phyloP scores from a whole-genome alignment of 1,140 invertebrate genomes.

The Drosophila nasuta region DNA sequence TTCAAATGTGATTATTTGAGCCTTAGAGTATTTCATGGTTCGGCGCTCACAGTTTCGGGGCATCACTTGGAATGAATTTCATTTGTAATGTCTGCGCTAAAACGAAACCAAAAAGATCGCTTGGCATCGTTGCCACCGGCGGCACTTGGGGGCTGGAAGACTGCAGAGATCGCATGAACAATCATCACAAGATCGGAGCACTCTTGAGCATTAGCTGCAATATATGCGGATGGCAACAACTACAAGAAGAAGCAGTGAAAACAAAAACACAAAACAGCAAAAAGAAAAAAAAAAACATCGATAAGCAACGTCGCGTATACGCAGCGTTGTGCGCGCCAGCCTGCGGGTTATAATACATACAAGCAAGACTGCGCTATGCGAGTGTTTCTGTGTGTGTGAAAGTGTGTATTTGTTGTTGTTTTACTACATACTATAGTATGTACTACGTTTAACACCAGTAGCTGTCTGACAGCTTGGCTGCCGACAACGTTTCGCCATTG shows the following conservation, averaged over 20 bases:
- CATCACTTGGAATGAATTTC: constrained; percentile 15
- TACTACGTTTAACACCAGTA: constrained; percentile 80
- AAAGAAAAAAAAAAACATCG: constrained; percentile 40
- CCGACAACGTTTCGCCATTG: constrained; percentile 39
- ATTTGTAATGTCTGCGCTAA: constrained; percentile 35
- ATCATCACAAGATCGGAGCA: constrained; percentile 38
- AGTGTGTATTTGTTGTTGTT: constrained; percentile 37
- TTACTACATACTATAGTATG: constrained; percentile 43
- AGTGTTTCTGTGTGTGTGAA: constrained; percentile 18
- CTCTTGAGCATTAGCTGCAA: constrained; percentile 48
- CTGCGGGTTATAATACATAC: constrained; percentile 10
- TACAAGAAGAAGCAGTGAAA: constrained; percentile 12
- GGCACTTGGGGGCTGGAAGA: constrained; percentile 20
- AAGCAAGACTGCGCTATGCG: background rate
- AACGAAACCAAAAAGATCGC: constrained; percentile 16
- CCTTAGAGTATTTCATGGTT: background rate
- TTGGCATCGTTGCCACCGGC: constrained; percentile 18
- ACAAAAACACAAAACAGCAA: constrained; percentile 11
- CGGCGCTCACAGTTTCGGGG: background rate
- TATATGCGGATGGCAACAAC: constrained; percentile 33
- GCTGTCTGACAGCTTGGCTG: constrained; percentile 79
- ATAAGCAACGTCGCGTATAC: constrained; percentile 75
- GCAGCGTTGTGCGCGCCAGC: constrained; percentile 59
- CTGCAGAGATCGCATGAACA: constrained; percentile 19
- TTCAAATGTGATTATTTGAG: no score